Percentiles rank a stretch among this genome's conserved stretches.
Conservation (phyloP, 2,888 invertebrate species). For the Hylaea fasciaria region DNA sequence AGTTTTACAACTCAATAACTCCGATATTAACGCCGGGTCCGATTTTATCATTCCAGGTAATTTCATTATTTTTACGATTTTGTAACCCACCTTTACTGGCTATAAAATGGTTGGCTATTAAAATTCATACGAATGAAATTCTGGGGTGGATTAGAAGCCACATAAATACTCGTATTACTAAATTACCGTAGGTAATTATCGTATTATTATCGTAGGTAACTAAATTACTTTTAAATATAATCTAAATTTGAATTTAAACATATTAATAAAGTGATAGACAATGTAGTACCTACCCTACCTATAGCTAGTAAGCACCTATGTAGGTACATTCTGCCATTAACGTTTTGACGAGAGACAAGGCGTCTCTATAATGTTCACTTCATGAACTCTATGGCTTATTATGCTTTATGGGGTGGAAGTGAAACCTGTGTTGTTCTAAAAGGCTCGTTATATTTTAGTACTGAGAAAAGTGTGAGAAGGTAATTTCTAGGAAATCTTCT, state of each 20-base stretch:
- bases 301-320: no score
- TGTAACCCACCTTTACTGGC: slow-evolving; percentile 25
- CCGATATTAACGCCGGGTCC: slow-evolving; percentile 29
- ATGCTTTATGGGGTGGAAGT: slow-evolving; percentile 2
- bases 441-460: not conserved
- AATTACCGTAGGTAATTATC: no score
- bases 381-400: not conserved
- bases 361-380: not conserved
- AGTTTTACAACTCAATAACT: slow-evolving; percentile 34
- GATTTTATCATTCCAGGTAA: slow-evolving; percentile 26
- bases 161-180: no score
- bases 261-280: no score
- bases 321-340: not conserved
- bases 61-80: slow-evolving; percentile 34
- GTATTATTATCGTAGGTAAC: no score
- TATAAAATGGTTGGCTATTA: slow-evolving; percentile 21
- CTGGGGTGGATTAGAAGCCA: not conserved
- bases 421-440: not conserved
- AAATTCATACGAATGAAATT: slow-evolving; percentile 21
- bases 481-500: not conserved
- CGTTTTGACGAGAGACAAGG: no score
- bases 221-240: no score
- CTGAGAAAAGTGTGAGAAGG: not conserved
- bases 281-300: no score
- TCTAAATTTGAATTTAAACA: no score